Base-by-base conservation (phyloP, 2,888 invertebrate species). In the Torymus auratus region DNA sequence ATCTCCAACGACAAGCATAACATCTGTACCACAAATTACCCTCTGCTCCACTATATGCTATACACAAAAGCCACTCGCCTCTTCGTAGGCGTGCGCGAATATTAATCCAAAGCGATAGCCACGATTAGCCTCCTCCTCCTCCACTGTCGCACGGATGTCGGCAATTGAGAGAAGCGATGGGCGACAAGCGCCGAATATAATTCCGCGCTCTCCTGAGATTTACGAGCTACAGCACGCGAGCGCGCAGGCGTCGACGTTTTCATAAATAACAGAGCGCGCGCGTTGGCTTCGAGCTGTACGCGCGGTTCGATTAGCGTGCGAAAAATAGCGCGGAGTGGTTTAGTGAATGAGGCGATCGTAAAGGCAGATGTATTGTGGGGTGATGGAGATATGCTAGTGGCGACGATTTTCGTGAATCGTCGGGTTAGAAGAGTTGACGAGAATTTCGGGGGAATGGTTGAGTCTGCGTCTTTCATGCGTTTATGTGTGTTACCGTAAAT, bases 21-120 rank as follows among this genome's bases (percentile, higher is more conserved):
- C 41, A 41, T 41, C 41, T 41, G 41, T 41, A 41, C 41, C 41
- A 7, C 41, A 41, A 41, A 41, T 41, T 41, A 41, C 41, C 41
- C 41, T 7, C 7, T 7, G 1, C 41, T 41, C 1, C 41, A 10
- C 7, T 41, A n/a, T 7, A 7, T 1, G 7, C 41, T 7, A 41
- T 10, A 41, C 41, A 41, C 41, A 41, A 41, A 41, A 41, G 7
- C 7, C 41, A 7, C 41, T 7, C 41, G 41, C 41, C 41, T 41
- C 41, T 7, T 10, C 41, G 7, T 28, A 23, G 23, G 23, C 52
- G 58, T 55, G 41, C 41, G 55, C 28, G 55, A 67, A 50, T 80
- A 76, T 72, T 71, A 76, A 76, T 76, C n/a, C 65, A 53, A n/a
- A 72, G 52, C 62, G 75, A 80, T 72, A 72, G 72, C 58, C 13